phyloP scores from a whole-genome alignment of 2,888 invertebrate species.

The Brachylomia viminalis region DNA sequence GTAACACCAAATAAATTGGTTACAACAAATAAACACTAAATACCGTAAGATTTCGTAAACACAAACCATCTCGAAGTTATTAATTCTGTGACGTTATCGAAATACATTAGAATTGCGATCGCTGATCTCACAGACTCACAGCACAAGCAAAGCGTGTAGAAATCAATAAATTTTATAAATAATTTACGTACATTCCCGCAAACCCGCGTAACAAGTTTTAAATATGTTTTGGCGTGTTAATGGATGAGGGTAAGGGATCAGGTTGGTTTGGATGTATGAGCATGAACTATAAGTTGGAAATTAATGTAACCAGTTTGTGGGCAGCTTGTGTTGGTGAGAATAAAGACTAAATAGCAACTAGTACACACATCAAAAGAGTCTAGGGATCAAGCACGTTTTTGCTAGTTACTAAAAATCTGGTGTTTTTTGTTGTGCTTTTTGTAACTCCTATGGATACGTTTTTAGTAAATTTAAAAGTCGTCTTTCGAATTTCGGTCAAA shows the following conservation, averaged over 20 bases:
- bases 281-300: neutral
- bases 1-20: slow-evolving; percentile 12
- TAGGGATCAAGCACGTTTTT: no score
- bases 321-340: neutral
- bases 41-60: slow-evolving; percentile 28
- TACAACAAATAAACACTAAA: slow-evolving; percentile 24
- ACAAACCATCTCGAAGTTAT: slow-evolving; percentile 33
- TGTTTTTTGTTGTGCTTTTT: no score
- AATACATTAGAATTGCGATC: slow-evolving; percentile 36
- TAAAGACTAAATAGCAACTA: neutral
- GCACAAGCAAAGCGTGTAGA: slow-evolving; percentile 4
- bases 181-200: slow-evolving; percentile 30
- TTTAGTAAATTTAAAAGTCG: no score
- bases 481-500: no score
- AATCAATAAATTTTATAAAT: slow-evolving; percentile 39
- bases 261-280: slow-evolving; percentile 14
- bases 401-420: no score
- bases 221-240: slow-evolving; percentile 32
- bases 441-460: no score
- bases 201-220: slow-evolving; percentile 26
- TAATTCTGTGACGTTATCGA: slow-evolving; percentile 35
- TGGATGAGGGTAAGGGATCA: slow-evolving; percentile 32
- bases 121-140: slow-evolving; percentile 25
- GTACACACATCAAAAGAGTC: no score
- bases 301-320: neutral